phyloP scores from a whole-genome alignment of 2,113 vertebrate species.

The Tursiops truncatus region DNA sequence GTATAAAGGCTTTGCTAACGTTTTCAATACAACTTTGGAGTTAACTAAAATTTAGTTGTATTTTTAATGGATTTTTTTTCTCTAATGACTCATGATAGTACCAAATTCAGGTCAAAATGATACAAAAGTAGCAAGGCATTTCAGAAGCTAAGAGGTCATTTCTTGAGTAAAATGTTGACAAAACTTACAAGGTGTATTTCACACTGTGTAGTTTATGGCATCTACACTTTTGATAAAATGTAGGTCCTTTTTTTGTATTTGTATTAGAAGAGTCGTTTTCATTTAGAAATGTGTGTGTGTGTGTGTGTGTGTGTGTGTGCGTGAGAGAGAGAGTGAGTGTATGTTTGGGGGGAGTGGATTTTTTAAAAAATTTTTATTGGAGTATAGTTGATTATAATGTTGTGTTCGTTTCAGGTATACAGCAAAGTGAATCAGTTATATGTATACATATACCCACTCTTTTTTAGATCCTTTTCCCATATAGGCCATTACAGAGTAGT shows the following conservation, averaged over 20 bases:
- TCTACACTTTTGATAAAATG: constrained; percentile 21
- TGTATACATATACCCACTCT: too few relatives aligned
- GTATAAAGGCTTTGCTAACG: constrained; percentile 31
- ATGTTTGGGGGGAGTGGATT: background rate
- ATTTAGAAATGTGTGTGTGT: background rate
- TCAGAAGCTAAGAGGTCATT: background rate
- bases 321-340: too few relatives aligned
- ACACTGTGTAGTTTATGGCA: background rate
- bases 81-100: background rate
- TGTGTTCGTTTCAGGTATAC: too few relatives aligned
- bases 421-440: too few relatives aligned
- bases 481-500: too few relatives aligned
- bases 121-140: background rate
- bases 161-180: constrained; percentile 50
- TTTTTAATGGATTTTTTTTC: background rate
- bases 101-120: constrained; percentile 5
- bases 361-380: too few relatives aligned
- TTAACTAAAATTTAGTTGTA: background rate
- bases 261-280: background rate
- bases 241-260: background rate
- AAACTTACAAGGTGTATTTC: background rate
- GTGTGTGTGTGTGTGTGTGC: background rate
- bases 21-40: background rate
- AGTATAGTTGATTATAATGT: too few relatives aligned
- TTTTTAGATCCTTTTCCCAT: too few relatives aligned